A percentile compares a stretch with the other conserved stretches of the same genome.
phyloP scores from a whole-genome alignment of 2,797 vertebrate genomes.

The Enteromius anoplus region DNA sequence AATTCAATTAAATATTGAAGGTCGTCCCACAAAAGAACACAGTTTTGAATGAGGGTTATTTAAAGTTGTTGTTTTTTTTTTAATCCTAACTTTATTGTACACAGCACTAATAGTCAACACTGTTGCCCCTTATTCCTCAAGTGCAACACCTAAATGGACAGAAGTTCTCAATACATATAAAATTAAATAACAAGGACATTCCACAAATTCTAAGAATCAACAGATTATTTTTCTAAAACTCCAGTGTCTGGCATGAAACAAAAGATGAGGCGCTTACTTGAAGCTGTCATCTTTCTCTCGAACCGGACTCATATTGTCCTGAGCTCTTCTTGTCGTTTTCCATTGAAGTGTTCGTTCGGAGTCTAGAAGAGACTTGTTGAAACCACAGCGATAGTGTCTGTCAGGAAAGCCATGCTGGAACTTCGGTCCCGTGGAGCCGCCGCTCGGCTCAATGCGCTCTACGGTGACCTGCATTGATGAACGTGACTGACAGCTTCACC shows the following conservation, averaged over 20 bases:
- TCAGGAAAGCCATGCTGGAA: slow-evolving; percentile 5
- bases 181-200: not conserved
- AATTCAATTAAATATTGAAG: slow-evolving; percentile 35
- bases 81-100: not conserved
- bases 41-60: not conserved
- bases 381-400: not conserved
- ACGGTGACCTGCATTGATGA: slow-evolving; percentile 37
- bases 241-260: not conserved
- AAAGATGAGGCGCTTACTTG: slow-evolving; percentile 44
- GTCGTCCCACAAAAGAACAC: not conserved
- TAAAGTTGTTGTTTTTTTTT: too few species aligned
- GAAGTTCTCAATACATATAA: not conserved
- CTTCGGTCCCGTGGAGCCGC: not conserved
- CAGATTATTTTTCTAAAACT: not conserved
- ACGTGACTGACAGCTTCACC: slow-evolving; percentile 8
- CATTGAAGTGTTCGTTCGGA: slow-evolving; percentile 7
- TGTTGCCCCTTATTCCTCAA: not conserved
- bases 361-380: slow-evolving; percentile 27
- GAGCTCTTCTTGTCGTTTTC: slow-evolving; percentile 31
- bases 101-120: not conserved
- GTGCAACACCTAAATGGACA: not conserved
- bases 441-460: slow-evolving; percentile 7
- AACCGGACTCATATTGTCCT: slow-evolving; percentile 35
- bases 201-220: not conserved
- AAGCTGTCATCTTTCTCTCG: slow-evolving; percentile 38